These are phyloP conservation scores for Thymelicus acteon DNA, from an alignment of 2,888 invertebrate species.

Conservation along the genomic window DNA sequence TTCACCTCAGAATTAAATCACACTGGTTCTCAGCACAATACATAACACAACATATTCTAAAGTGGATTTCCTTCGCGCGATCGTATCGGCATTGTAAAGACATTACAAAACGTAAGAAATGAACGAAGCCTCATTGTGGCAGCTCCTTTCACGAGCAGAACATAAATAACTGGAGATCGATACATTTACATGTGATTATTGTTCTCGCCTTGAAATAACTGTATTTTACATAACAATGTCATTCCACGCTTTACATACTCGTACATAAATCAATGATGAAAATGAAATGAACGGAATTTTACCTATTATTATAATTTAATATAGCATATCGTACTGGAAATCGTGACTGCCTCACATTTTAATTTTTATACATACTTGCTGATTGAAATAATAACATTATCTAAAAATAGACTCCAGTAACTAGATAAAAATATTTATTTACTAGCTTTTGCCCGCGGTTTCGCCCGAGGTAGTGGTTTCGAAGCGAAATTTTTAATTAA, in stretches of 20 bases:
- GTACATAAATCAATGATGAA: not conserved
- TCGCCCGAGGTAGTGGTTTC: too few relatives aligned
- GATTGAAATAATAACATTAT: too few relatives aligned
- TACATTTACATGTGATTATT: conserved; percentile 30
- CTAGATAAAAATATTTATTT: too few relatives aligned
- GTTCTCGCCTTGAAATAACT: conserved; percentile 28
- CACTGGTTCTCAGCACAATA: too few relatives aligned
- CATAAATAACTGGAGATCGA: conserved; percentile 35
- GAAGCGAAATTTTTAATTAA: too few relatives aligned
- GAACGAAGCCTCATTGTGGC: conserved; percentile 30
- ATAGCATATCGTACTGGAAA: too few relatives aligned
- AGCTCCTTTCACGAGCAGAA: conserved; percentile 21
- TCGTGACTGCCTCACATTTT: not conserved
- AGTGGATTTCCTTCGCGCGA: conserved; percentile 18
- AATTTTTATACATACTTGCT: too few relatives aligned
- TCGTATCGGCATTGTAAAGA: conserved; percentile 21
- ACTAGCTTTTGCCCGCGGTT: too few relatives aligned
- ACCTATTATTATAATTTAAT: not conserved
- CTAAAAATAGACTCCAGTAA: too few relatives aligned
- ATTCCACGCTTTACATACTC: conserved; percentile 4
- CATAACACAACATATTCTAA: conserved; percentile 7
- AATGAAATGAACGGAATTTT: not conserved
- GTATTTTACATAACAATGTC: conserved; percentile 23
- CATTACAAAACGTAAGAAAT: conserved; percentile 28
- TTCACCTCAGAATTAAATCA: too few relatives aligned